A percentile compares a stretch with the other conserved stretches of the same genome.
Conservation (phyloP, 23 tunicate species). For the Aplidium turbinatum region DNA sequence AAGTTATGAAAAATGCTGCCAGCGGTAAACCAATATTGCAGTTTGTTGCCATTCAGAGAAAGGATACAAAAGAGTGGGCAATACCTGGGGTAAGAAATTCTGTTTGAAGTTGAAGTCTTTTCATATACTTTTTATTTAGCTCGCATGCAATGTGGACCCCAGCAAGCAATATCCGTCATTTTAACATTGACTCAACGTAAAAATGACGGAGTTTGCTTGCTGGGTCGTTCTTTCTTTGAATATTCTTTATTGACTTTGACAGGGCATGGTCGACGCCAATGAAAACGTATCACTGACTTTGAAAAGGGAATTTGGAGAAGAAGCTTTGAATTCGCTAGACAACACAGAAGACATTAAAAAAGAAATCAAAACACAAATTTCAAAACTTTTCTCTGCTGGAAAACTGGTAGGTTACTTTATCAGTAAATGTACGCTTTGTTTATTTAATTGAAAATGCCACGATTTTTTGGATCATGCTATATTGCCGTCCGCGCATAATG, state of each 20-base stretch:
- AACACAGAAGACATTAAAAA: conserved; percentile 38
- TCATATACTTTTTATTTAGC: no score
- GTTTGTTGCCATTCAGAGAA: conserved; percentile 86
- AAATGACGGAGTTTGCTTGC: no score
- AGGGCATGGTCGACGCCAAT: conserved; percentile 95
- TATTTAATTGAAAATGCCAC: no score
- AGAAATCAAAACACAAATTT: conserved; percentile 28
- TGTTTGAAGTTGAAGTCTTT: no score
- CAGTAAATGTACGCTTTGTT: no score
- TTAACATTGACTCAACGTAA: no score
- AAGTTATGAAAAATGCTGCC: conserved; percentile 31
- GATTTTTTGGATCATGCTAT: no score
- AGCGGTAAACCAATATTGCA: conserved; percentile 60
- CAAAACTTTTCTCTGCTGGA: conserved; percentile 49
- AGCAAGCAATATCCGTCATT: no score
- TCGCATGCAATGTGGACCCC: no score
- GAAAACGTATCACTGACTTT: conserved; percentile 85
- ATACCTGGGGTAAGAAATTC: conserved; percentile 78
- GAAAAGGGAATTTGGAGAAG: conserved; percentile 96
- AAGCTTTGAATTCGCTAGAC: conserved; percentile 75
- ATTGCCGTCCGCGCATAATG: no score
- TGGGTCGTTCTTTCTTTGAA: no score
- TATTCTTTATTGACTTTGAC: neutral
- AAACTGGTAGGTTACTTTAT: no score
- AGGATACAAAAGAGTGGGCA: conserved; percentile 85